Evolutionary conservation across 2,113 vertebrate species (phyloP).

Genomic region (Delphinapterus leucas): DNA sequence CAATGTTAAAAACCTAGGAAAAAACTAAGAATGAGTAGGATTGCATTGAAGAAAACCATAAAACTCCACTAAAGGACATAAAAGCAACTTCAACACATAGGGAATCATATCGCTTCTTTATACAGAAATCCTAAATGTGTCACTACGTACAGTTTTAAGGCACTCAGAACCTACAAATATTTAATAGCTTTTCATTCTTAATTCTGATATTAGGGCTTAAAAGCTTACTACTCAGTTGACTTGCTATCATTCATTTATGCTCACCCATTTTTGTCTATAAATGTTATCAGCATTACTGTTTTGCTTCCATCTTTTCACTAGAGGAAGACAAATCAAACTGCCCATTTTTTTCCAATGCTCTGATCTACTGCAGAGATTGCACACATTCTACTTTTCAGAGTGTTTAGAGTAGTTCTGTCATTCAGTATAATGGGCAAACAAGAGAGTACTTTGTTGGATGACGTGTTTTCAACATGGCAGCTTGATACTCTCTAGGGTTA

Average conservation of each 20-base stretch:
- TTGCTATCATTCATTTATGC: neutral
- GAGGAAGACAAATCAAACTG: neutral
- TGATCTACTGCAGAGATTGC: neutral
- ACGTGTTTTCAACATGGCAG: neutral
- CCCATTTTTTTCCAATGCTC: neutral
- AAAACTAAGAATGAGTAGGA: neutral
- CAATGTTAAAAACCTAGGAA: neutral
- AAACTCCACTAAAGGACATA: slow-evolving; percentile 10
- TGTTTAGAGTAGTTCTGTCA: neutral
- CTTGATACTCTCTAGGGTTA: neutral
- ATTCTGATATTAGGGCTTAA: slow-evolving; percentile 8
- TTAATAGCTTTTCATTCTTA: neutral
- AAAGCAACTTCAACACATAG: neutral
- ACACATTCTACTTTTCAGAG: neutral
- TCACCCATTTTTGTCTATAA: neutral
- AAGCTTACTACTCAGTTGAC: neutral
- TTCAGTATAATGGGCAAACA: neutral
- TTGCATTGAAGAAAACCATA: neutral
- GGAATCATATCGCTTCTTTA: neutral
- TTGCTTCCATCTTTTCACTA: neutral
- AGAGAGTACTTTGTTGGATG: neutral
- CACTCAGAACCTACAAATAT: slow-evolving; percentile 5
- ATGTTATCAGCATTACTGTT: neutral
- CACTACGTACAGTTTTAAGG: neutral
- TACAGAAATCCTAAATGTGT: slow-evolving; percentile 28